Conservation (phyloP, 2,888 invertebrate species). For the Lasioglossum marginatum region DNA sequence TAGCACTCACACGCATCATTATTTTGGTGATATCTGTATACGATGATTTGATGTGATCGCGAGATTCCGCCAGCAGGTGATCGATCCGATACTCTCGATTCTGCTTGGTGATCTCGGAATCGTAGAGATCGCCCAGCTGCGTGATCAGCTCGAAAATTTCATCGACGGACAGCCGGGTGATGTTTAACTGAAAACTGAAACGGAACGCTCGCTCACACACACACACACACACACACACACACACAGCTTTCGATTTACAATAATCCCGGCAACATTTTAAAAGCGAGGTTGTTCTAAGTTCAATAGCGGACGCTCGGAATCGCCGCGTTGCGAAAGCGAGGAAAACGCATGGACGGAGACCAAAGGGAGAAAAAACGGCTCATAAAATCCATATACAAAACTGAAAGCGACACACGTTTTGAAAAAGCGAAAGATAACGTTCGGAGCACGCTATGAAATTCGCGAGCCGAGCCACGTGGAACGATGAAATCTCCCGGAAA, state of each 20-base stretch:
- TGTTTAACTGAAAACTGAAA: conserved; percentile 57
- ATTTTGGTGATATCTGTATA: conserved; percentile 63
- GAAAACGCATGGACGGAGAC: not conserved
- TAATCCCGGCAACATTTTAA: not conserved
- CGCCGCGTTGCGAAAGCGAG: not conserved
- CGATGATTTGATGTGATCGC: conserved; percentile 50
- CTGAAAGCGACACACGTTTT: not conserved
- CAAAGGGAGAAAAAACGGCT: not conserved
- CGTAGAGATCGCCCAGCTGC: conserved; percentile 72
- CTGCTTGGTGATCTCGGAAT: conserved; percentile 46
- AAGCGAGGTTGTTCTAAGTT: not conserved
- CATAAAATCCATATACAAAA: not conserved
- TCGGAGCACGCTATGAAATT: not conserved
- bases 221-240: too few species aligned
- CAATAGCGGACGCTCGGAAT: not conserved
- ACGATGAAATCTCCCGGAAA: conserved; percentile 12
- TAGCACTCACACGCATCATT: conserved; percentile 73
- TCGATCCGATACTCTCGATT: conserved; percentile 53
- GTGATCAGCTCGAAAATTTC: conserved; percentile 65
- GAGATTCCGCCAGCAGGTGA: conserved; percentile 63
- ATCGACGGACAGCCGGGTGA: conserved; percentile 53
- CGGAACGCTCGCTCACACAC: not conserved
- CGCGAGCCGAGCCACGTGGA: not conserved
- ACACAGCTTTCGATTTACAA: not conserved
- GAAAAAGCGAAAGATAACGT: not conserved